Evolutionary conservation across 2,888 invertebrate species (phyloP), one percentile per base, ranked within the genome.

Genomic region (Leucophenga montana): DNA sequence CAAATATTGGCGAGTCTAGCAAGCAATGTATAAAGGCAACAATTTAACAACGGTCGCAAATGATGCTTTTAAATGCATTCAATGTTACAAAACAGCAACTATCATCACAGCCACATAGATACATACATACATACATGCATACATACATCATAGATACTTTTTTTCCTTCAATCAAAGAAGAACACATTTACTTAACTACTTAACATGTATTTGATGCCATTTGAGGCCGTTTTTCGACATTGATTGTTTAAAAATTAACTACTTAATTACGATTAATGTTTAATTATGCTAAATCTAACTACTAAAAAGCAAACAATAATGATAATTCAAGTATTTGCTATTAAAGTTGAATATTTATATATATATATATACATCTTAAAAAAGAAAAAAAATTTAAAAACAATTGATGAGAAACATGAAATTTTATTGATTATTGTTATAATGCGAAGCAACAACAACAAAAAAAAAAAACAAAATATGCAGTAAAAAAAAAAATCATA

Each of bases 391-490:
- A 50, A 79, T 76, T 76, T 64, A 8, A 76, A 79, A 72, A 70
- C 59, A 69, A 71, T 68, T 65, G 66, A 13, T 9, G 18, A 54
- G 69, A 69, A 68, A 72, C 71, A 77, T 75, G 78, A 85, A 83
- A 78, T 84, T 78, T 77, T 71, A 83, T 80, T 84, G 79, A 82
- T 84, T 85, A 83, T 77, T 85, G 84, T 84, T 85, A 82, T 80
- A 85, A 85, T 84, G 85, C 85, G 79, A 85, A 85, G 85, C 79
- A 84, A 78, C 74, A 68, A 69, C 61, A 64, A 68, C 68, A 20
- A 6, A 70, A 71, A 50, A 67, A 66, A 68, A 39, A 68, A 71
- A 44, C 62, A 39, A 68, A 71, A 44, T 59, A 66, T 54, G 64
- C 56, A 71, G 53, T 18, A 46, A 31, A n/a, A n/a, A n/a, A n/a